Evolutionary conservation across 2,888 invertebrate genomes (phyloP), one percentile per base, ranked within the genome.

Genomic region (Sarcophaga rosellei): DNA sequence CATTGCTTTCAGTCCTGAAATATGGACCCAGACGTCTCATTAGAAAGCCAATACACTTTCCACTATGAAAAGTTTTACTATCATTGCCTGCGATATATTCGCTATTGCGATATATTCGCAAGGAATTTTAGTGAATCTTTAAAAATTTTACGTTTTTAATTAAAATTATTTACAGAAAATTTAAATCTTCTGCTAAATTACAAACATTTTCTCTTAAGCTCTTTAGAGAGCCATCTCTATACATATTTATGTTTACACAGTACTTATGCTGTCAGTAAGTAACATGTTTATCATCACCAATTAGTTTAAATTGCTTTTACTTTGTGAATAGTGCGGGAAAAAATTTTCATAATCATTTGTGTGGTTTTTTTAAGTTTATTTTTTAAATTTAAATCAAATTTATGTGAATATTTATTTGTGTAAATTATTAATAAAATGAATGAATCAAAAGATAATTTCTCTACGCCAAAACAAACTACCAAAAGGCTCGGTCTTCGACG

Each of bases 401-500:
- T 21, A 62, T 15, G 15, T 47, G 20, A 25, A 23, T 5, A 66
- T 35, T 1, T 25, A 47, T 21, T 65, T n/a, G 20, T n/a, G 20
- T 66, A 10, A 17, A 6, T 8, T 44, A 47, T 47, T 25, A 45
- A 1, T 10, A 61, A 69, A 72, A 80, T 80, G 76, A 61, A 66
- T 80, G 12, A 5, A 12, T 45, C 23, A 44, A 72, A 45, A 35
- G 73, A 82, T 12, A 75, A 62, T 53, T 80, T 44, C 63, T 47
- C n/a, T 4, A 91, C 91, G 5, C 90, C 90, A 1, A 81, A 81
- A 57, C 83, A 77, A 72, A 87, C 87, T 6, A 87, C 87, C 6
- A 87, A 77, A 75, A 87, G 86, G 35, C 65, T 90, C 15, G 91
- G 89, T 0, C 65, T 89, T 2, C 61, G 88, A 47, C 82, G 81